A percentile compares a stretch with the other conserved stretches of the same genome.
Conservation (phyloP, 1,140 invertebrate species). For the Onthophagus taurus region DNA sequence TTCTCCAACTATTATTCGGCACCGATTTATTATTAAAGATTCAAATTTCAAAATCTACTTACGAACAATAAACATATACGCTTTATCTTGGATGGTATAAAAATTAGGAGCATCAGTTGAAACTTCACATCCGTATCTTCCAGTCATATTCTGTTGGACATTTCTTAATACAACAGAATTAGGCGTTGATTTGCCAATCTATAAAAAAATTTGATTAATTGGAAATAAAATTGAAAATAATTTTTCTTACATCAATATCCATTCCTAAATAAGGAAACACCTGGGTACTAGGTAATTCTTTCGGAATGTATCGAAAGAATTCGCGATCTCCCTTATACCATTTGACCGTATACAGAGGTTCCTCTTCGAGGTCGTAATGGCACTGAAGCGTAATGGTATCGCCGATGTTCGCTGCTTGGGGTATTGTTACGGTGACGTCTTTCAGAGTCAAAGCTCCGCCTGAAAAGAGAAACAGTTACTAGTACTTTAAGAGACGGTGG, state of each 20-base stretch:
- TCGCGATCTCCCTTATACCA: slow-evolving; percentile 73
- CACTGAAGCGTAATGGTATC: slow-evolving; percentile 64
- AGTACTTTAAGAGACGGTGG: too few species aligned
- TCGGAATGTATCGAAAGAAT: slow-evolving; percentile 67
- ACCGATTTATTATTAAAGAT: not conserved
- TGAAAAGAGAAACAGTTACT: too few species aligned
- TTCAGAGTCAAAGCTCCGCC: slow-evolving; percentile 53
- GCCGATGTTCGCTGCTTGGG: slow-evolving; percentile 59
- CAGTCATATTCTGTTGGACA: slow-evolving; percentile 53
- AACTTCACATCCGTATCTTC: slow-evolving; percentile 64
- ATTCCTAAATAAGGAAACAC: slow-evolving; percentile 53
- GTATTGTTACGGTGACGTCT: slow-evolving; percentile 61
- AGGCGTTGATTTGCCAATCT: slow-evolving; percentile 43
- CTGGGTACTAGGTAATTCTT: slow-evolving; percentile 58
- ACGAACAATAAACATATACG: slow-evolving; percentile 64
- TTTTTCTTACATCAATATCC: slow-evolving; percentile 60
- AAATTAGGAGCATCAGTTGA: slow-evolving; percentile 62
- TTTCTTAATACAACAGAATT: slow-evolving; percentile 57
- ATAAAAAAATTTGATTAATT: slow-evolving; percentile 7
- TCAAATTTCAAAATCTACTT: slow-evolving; percentile 35
- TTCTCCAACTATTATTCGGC: not conserved
- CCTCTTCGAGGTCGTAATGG: slow-evolving; percentile 68
- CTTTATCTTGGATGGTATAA: slow-evolving; percentile 51
- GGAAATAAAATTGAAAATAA: not conserved
- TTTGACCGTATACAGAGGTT: slow-evolving; percentile 68